These are phyloP conservation scores for Psittacula cyanocephala DNA, from an alignment of 2,113 vertebrate genomes.

Conservation along the genomic window DNA sequence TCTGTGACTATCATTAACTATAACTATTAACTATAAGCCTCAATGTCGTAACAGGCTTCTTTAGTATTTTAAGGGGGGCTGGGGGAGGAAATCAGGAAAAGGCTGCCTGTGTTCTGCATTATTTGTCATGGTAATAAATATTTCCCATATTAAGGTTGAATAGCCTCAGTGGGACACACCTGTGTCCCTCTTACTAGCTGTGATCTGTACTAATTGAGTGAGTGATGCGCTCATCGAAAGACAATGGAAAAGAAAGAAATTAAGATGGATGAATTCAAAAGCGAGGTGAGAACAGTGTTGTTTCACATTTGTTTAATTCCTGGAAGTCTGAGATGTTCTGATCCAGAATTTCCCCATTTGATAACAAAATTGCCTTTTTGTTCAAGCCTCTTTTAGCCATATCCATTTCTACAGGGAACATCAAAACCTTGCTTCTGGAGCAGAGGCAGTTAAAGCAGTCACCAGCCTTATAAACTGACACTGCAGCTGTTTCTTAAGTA, in stretches of 20 bases:
- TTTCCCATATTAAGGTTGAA: background rate
- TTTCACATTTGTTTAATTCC: background rate
- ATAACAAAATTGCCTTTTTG: background rate
- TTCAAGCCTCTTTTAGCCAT: background rate
- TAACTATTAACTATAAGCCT: background rate
- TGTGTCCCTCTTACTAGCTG: background rate
- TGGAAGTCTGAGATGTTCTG: background rate
- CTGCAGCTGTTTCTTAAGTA: conserved; percentile 33
- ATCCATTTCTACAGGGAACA: background rate
- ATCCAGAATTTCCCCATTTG: background rate
- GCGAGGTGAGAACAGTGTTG: background rate
- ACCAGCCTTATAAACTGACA: conserved; percentile 1
- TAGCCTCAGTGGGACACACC: background rate
- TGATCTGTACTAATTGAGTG: background rate
- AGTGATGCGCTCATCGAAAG: background rate
- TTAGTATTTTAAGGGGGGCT: background rate
- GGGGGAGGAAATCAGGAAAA: background rate
- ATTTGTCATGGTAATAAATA: conserved; percentile 3
- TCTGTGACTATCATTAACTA: background rate
- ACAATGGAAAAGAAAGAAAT: background rate
- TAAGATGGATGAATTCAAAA: conserved; percentile 26
- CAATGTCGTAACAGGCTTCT: background rate
- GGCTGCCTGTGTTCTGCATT: background rate
- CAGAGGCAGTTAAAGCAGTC: conserved; percentile 14
- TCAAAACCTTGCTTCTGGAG: background rate